Conservation (phyloP, 2,797 vertebrate species). For the Poecilia wingei region DNA sequence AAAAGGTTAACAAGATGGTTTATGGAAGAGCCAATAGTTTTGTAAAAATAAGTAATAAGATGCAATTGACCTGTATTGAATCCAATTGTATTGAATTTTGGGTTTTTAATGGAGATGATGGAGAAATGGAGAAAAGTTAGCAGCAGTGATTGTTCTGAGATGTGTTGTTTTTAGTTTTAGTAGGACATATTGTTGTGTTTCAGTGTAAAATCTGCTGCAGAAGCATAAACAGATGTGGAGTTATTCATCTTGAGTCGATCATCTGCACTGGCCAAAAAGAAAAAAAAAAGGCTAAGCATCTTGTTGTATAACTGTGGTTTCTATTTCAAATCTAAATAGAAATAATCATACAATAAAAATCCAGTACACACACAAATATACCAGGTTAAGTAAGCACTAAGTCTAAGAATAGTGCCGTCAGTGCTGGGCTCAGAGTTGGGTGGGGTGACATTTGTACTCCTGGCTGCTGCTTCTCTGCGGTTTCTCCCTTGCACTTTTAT, state of each 20-base stretch:
- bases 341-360: conserved; percentile 35
- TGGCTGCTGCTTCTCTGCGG: conserved; percentile 51
- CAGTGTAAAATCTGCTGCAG: conserved; percentile 20
- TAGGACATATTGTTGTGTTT: conserved; percentile 17
- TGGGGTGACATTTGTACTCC: conserved; percentile 52
- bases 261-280: background rate
- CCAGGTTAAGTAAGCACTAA: background rate
- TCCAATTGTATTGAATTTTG: background rate
- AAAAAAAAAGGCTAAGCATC: background rate
- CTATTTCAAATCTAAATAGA: background rate
- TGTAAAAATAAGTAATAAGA: background rate
- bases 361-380: background rate
- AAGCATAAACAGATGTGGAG: conserved; percentile 5
- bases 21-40: background rate
- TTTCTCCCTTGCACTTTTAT: conserved; percentile 67
- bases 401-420: conserved; percentile 39
- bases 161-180: conserved; percentile 46
- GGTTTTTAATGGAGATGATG: background rate
- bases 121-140: background rate
- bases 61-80: background rate
- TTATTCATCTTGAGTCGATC: conserved; percentile 25
- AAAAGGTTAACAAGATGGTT: background rate
- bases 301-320: conserved; percentile 2
- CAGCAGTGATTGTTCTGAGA: background rate
- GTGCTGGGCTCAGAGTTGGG: conserved; percentile 44